Evolutionary conservation across 2,113 vertebrate species (phyloP).

Genomic region (Otis tarda): DNA sequence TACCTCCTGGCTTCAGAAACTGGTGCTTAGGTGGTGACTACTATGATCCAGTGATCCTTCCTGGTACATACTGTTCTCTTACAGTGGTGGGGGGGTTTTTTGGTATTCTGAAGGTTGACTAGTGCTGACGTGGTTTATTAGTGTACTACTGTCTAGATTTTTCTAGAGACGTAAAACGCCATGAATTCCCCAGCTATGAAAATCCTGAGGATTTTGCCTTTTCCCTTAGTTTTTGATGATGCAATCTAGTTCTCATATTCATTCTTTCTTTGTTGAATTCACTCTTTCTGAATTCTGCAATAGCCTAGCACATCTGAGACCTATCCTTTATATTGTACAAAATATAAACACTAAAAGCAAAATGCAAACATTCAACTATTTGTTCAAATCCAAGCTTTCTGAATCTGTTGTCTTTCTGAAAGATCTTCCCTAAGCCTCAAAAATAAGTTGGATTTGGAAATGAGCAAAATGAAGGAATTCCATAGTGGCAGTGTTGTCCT

Average conservation of each 20-base stretch:
- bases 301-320: background rate
- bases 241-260: background rate
- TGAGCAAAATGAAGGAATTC: background rate
- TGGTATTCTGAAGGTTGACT: background rate
- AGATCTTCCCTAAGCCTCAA: background rate
- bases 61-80: background rate
- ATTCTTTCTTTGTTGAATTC: background rate
- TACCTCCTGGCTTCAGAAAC: background rate
- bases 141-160: background rate
- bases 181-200: background rate
- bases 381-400: background rate
- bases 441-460: background rate
- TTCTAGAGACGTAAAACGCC: background rate
- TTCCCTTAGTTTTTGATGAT: background rate
- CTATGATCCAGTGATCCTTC: background rate
- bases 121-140: background rate
- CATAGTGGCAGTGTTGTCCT: background rate
- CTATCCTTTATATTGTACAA: background rate
- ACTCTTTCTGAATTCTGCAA: background rate
- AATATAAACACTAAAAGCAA: background rate
- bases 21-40: background rate
- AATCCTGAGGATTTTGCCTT: background rate
- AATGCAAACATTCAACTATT: background rate
- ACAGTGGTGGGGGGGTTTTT: background rate
- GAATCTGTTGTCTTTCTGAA: background rate